phyloP scores from a whole-genome alignment of 2,888 invertebrate genomes.

The Drosophila yooni region DNA sequence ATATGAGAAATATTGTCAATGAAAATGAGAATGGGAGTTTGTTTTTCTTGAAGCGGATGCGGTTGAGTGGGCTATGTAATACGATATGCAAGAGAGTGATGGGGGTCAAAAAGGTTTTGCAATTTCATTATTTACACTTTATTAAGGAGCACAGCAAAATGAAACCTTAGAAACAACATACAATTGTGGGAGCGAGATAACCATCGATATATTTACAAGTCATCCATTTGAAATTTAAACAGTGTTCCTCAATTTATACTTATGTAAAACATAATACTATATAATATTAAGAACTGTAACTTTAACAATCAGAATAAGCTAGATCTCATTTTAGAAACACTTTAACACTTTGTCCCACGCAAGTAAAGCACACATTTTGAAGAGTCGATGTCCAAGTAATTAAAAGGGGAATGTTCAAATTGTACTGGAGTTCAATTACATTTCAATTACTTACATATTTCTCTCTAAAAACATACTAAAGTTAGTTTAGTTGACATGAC shows the following conservation, averaged over 20 bases:
- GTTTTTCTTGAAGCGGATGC: slow-evolving; percentile 45
- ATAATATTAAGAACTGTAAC: not conserved
- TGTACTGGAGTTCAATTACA: not conserved
- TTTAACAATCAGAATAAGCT: not conserved
- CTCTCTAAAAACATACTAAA: not conserved
- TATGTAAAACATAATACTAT: not conserved
- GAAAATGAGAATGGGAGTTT: slow-evolving; percentile 53
- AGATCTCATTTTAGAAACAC: not conserved
- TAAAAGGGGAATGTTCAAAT: not conserved
- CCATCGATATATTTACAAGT: not conserved
- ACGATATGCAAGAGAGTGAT: slow-evolving; percentile 11
- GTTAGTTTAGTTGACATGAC: not conserved
- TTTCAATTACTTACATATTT: not conserved
- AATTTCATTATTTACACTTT: slow-evolving; percentile 10
- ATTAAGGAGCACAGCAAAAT: slow-evolving; percentile 3
- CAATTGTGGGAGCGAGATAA: not conserved
- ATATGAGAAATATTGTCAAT: slow-evolving; percentile 27
- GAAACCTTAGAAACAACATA: slow-evolving; percentile 11
- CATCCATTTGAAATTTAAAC: not conserved
- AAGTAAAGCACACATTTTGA: not conserved
- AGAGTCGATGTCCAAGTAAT: not conserved
- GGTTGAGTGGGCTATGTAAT: slow-evolving; percentile 56
- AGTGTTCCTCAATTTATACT: not conserved
- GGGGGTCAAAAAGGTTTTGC: slow-evolving; percentile 5
- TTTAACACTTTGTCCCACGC: not conserved